Percentiles rank a stretch among this genome's conserved stretches.
These are phyloP conservation scores for Microctonus brassicae DNA, from an alignment of 2,888 invertebrate genomes.

Conservation along the genomic window DNA sequence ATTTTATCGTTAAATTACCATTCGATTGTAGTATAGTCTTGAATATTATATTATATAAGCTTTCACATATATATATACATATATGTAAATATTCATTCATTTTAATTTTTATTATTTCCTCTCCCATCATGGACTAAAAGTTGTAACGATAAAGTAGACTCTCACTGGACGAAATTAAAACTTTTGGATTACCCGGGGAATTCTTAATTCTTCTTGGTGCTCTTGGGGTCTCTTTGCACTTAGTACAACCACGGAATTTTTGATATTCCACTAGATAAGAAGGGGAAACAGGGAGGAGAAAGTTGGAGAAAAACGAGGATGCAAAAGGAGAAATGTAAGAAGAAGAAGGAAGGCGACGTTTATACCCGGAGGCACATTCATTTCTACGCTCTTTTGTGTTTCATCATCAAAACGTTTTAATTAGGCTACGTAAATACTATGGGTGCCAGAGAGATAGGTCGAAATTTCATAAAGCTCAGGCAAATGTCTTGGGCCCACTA, in stretches of 20 bases:
- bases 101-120: constrained; percentile 1
- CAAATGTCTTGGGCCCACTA: background rate
- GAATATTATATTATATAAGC: constrained; percentile 11
- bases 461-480: constrained; percentile 33
- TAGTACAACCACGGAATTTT: constrained; percentile 15
- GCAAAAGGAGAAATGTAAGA: background rate
- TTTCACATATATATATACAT: background rate
- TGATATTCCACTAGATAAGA: constrained; percentile 29
- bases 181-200: constrained; percentile 19
- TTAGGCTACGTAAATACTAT: constrained; percentile 41
- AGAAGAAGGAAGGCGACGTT: constrained; percentile 9
- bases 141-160: constrained; percentile 18
- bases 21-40: constrained; percentile 12
- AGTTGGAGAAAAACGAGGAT: background rate
- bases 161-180: constrained; percentile 27
- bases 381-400: constrained; percentile 18
- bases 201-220: constrained; percentile 22
- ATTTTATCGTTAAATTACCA: constrained; percentile 8
- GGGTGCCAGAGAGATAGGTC: constrained; percentile 18
- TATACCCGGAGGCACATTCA: constrained; percentile 18
- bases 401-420: constrained; percentile 40
- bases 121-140: background rate
- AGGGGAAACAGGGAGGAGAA: constrained; percentile 37
- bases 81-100: background rate
- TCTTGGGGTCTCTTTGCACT: constrained; percentile 6